Evolutionary conservation across 2,113 vertebrate species (phyloP).

Genomic region (Rhynchomys soricoides): DNA sequence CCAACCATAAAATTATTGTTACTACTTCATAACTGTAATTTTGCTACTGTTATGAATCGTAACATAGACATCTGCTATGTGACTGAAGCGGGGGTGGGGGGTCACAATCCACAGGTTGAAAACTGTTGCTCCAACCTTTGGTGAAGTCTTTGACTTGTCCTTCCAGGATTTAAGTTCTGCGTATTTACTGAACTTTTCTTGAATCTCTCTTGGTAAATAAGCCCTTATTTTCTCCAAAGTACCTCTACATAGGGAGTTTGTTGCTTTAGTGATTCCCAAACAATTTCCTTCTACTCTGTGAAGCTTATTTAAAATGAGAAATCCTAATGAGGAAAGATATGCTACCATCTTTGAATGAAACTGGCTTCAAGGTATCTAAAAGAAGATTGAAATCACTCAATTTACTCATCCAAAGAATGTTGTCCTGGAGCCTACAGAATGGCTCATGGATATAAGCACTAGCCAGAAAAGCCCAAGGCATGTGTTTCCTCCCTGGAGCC

Average conservation of each 20-base stretch:
- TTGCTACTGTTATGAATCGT: neutral
- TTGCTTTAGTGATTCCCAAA: neutral
- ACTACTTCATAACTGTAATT: neutral
- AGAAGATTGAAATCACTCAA: neutral
- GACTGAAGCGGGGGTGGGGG: neutral
- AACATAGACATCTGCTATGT: neutral
- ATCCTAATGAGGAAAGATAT: neutral
- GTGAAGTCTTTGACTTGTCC: neutral
- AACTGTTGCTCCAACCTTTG: neutral
- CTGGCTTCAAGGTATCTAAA: neutral
- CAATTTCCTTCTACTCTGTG: neutral
- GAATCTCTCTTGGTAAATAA: neutral
- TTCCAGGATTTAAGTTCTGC: conserved; percentile 1
- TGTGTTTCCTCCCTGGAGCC: neutral
- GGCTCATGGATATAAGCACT: neutral
- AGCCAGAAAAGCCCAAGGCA: neutral
- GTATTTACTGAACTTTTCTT: neutral
- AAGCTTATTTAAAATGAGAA: neutral
- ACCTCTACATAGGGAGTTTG: neutral
- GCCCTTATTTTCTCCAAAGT: neutral
- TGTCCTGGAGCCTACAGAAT: neutral
- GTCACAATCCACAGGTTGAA: neutral
- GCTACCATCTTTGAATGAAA: conserved; percentile 12
- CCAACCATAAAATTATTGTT: neutral
- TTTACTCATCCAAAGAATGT: neutral